A percentile compares a stretch with the other conserved stretches of the same genome.
Conservation (phyloP, 2,888 invertebrate species). For the Limulus polyphemus region DNA sequence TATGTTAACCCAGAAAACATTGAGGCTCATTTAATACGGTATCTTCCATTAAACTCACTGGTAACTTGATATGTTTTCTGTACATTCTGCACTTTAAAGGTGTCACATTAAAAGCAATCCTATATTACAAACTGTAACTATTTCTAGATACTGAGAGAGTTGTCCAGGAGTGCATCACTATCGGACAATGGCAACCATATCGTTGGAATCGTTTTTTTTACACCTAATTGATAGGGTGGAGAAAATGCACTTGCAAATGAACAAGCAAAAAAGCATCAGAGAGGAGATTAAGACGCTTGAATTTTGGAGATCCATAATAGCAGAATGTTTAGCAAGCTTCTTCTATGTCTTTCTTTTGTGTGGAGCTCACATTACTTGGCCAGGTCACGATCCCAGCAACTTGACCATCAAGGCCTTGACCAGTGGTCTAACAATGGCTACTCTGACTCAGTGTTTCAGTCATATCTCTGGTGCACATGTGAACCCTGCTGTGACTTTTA, state of each 20-base stretch:
- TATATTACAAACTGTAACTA: too few species aligned
- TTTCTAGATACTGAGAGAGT: too few species aligned
- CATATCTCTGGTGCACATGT: conserved; percentile 84
- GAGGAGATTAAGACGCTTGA: conserved; percentile 73
- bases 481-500: conserved; percentile 78
- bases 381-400: conserved; percentile 20
- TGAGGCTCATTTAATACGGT: too few species aligned
- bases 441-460: conserved; percentile 73
- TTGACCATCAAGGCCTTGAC: conserved; percentile 20
- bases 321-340: conserved; percentile 82
- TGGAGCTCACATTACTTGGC: conserved; percentile 55
- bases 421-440: conserved; percentile 56
- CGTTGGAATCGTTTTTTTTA: conserved; percentile 15
- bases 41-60: too few species aligned
- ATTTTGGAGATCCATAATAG: conserved; percentile 79
- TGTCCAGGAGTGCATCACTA: too few species aligned
- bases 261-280: conserved; percentile 48
- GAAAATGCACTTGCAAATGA: conserved; percentile 1
- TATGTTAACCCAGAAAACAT: too few species aligned
- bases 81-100: too few species aligned
- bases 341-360: conserved; percentile 83
- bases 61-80: too few species aligned
- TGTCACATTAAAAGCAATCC: too few species aligned
- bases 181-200: conserved; percentile 15
- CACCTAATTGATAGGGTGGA: conserved; percentile 11